A percentile compares a stretch with the other conserved stretches of the same genome.
These are phyloP conservation scores for Eristalis arbustorum DNA, from an alignment of 2,888 invertebrate genomes.

Conservation along the genomic window DNA sequence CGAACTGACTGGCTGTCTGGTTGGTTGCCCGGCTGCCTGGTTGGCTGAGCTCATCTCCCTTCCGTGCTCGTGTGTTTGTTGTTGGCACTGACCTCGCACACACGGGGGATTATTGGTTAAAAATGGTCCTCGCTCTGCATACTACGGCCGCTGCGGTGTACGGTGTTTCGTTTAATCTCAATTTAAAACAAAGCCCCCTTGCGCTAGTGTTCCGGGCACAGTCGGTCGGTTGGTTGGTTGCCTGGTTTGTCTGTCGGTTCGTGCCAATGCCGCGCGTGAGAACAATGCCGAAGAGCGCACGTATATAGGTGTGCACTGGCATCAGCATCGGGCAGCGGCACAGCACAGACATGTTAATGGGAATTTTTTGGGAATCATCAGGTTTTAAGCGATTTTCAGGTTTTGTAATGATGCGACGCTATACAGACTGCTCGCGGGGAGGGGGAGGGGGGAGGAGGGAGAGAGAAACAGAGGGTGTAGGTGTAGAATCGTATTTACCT, in stretches of 20 bases:
- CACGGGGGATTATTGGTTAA: conserved; percentile 61
- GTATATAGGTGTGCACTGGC: neutral
- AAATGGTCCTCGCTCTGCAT: conserved; percentile 35
- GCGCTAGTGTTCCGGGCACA: neutral
- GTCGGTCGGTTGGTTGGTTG: neutral
- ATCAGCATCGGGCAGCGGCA: neutral
- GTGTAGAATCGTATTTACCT: conserved; percentile 4
- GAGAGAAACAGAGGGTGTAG: neutral
- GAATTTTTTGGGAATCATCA: conserved; percentile 29
- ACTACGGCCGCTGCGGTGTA: conserved; percentile 32
- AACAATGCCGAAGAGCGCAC: conserved; percentile 2
- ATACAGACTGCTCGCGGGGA: neutral
- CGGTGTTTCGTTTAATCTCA: conserved; percentile 66
- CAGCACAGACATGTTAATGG: conserved; percentile 15
- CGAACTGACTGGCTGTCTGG: neutral
- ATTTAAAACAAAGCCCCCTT: conserved; percentile 60
- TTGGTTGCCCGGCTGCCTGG: neutral
- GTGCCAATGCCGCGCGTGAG: conserved; percentile 5
- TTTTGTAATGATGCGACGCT: conserved; percentile 5
- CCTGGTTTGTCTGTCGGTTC: neutral
- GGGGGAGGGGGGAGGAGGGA: neutral
- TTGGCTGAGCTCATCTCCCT: neutral
- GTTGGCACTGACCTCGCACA: conserved; percentile 36
- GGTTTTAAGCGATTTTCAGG: conserved; percentile 39
- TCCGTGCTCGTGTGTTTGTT: neutral